These are phyloP conservation scores for Drosophila sechellia DNA, from an alignment of 1,140 invertebrate species.

Conservation along the genomic window DNA sequence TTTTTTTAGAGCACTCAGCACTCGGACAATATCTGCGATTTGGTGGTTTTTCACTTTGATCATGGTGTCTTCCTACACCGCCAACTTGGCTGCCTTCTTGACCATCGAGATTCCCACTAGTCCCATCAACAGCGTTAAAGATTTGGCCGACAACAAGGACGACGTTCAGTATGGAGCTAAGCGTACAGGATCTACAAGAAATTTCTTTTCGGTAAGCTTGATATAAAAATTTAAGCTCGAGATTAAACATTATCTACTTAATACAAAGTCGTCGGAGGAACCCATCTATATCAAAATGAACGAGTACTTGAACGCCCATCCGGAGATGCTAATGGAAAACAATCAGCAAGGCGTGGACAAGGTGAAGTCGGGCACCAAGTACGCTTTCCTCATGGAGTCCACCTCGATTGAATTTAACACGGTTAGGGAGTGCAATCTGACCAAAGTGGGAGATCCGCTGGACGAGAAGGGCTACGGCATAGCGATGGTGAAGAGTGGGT, in stretches of 20 bases:
- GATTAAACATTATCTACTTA: not conserved
- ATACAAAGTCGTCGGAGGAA: slow-evolving; percentile 88
- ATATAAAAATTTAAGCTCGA: too few relatives aligned
- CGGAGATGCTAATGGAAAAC: slow-evolving; percentile 88
- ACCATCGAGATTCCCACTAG: slow-evolving; percentile 93
- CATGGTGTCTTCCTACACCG: slow-evolving; percentile 98
- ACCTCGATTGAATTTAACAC: slow-evolving; percentile 93
- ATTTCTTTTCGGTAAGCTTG: slow-evolving; percentile 91
- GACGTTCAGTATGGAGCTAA: slow-evolving; percentile 96
- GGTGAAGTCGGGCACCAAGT: slow-evolving; percentile 86
- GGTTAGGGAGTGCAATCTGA: slow-evolving; percentile 92
- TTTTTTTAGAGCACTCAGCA: slow-evolving; percentile 89
- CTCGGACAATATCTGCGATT: slow-evolving; percentile 90
- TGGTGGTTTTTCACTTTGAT: slow-evolving; percentile 99
- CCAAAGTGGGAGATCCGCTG: slow-evolving; percentile 91
- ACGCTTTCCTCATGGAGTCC: slow-evolving; percentile 96
- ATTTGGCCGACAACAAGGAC: slow-evolving; percentile 90
- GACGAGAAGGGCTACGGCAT: slow-evolving; percentile 96
- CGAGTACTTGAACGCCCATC: slow-evolving; percentile 89
- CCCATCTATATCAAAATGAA: slow-evolving; percentile 92
- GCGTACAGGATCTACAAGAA: slow-evolving; percentile 91
- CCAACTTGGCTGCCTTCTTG: slow-evolving; percentile 97
- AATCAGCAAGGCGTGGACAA: slow-evolving; percentile 91
- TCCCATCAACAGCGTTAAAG: slow-evolving; percentile 93
- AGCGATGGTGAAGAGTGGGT: slow-evolving; percentile 91